These are phyloP conservation scores for Myotis pilosus DNA, from an alignment of 2,797 vertebrate species.

Conservation along the genomic window DNA sequence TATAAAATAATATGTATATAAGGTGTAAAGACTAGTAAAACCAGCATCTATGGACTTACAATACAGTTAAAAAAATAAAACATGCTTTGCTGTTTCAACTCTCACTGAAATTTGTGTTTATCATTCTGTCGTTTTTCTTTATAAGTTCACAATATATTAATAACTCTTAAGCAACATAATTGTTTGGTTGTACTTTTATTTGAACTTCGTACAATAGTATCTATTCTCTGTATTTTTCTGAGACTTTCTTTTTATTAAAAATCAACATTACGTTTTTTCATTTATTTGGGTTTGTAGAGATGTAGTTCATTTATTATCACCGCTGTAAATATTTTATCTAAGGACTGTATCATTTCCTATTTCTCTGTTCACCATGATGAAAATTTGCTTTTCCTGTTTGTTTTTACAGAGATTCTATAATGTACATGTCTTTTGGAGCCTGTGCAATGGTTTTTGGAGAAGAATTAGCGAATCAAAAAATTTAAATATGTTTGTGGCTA, in stretches of 20 bases:
- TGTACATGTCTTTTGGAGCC: neutral
- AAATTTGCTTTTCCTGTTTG: neutral
- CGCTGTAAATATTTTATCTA: neutral
- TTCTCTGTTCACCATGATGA: neutral
- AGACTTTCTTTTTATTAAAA: constrained; percentile 33
- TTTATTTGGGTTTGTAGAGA: neutral
- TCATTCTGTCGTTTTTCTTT: neutral
- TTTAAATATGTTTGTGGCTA: neutral
- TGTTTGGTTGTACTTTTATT: neutral
- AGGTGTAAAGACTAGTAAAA: neutral
- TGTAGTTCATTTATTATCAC: neutral
- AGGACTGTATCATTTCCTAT: neutral
- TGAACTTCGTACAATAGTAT: neutral
- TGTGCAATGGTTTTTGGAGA: neutral
- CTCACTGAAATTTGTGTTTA: neutral
- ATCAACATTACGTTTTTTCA: neutral
- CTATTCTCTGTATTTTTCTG: neutral
- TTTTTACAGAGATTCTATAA: neutral
- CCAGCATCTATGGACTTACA: neutral
- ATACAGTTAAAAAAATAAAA: neutral
- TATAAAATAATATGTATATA: neutral
- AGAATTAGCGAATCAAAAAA: neutral
- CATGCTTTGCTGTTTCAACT: neutral
- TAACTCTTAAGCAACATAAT: neutral
- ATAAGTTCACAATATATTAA: neutral